A percentile compares a stretch with the other conserved stretches of the same genome.
Conservation (phyloP, 1,140 invertebrate genomes). For the Palaemon carinicauda region DNA sequence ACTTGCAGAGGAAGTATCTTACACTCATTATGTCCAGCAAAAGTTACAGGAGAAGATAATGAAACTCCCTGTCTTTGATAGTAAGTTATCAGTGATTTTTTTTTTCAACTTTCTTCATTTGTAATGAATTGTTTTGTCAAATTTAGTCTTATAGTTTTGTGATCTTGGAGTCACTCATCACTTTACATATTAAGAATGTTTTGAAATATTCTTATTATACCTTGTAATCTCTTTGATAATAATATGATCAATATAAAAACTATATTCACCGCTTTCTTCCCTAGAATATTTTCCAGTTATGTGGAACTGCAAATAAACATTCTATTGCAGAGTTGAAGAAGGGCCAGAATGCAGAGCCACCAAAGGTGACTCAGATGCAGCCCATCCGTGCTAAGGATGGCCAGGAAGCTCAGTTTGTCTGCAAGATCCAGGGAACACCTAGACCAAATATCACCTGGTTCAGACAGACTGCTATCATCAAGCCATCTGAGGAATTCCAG, state of each 20-base stretch:
- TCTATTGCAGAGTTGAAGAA: slow-evolving; percentile 76
- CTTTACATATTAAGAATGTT: too few relatives aligned
- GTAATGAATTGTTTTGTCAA: too few relatives aligned
- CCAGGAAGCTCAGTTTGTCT: slow-evolving; percentile 87
- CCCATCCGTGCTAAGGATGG: slow-evolving; percentile 85
- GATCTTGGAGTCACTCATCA: too few relatives aligned
- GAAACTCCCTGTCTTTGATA: slow-evolving; percentile 89
- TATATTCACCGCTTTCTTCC: neutral
- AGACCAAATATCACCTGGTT: slow-evolving; percentile 95
- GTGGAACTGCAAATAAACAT: neutral
- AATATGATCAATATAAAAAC: too few relatives aligned
- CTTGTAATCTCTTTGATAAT: too few relatives aligned
- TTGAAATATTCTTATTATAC: too few relatives aligned
- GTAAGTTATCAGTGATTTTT: slow-evolving; percentile 73
- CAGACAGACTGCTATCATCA: slow-evolving; percentile 89
- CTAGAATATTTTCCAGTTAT: neutral
- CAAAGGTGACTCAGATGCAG: slow-evolving; percentile 84
- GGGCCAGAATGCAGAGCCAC: slow-evolving; percentile 79
- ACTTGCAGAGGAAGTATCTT: slow-evolving; percentile 81
- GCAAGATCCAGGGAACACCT: slow-evolving; percentile 87
- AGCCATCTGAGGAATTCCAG: slow-evolving; percentile 85
- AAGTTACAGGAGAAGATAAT: slow-evolving; percentile 91
- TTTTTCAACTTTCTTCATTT: too few relatives aligned
- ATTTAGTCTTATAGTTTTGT: too few relatives aligned
- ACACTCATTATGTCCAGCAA: slow-evolving; percentile 83